Percentiles rank a stretch among this genome's conserved stretches.
Conservation (phyloP, 2,113 vertebrate genomes). For the Megalops atlanticus region DNA sequence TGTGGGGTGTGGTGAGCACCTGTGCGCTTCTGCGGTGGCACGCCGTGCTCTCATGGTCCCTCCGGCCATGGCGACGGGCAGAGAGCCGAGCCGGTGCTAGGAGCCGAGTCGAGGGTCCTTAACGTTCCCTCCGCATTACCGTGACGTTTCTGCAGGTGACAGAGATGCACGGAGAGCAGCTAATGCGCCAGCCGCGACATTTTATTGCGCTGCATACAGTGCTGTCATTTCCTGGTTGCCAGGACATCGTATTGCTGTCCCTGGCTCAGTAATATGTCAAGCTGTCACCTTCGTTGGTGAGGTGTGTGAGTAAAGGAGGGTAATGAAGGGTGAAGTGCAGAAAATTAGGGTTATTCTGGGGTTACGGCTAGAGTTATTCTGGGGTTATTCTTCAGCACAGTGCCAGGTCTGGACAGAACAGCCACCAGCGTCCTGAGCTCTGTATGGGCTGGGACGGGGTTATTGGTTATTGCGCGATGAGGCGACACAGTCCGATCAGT, state of each 20-base stretch:
- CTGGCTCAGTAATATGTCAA: background rate
- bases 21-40: background rate
- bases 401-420: slow-evolving; percentile 2
- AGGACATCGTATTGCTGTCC: background rate
- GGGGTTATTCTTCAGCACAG: too few species aligned
- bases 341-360: too few species aligned
- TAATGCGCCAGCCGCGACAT: background rate
- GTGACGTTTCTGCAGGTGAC: background rate
- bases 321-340: background rate
- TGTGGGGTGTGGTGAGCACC: background rate
- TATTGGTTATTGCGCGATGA: too few species aligned
- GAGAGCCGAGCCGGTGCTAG: background rate
- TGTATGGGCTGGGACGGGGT: background rate
- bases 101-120: background rate
- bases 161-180: background rate
- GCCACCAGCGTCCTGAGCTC: background rate
- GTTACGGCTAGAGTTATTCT: too few species aligned
- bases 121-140: background rate
- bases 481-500: background rate
- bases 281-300: background rate
- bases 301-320: background rate
- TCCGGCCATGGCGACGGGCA: too few species aligned
- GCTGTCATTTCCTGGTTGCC: background rate
- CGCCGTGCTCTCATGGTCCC: background rate
- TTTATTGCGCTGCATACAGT: background rate